phyloP scores from a whole-genome alignment of 2,797 vertebrate genomes.

The Ceyx erithaca region DNA sequence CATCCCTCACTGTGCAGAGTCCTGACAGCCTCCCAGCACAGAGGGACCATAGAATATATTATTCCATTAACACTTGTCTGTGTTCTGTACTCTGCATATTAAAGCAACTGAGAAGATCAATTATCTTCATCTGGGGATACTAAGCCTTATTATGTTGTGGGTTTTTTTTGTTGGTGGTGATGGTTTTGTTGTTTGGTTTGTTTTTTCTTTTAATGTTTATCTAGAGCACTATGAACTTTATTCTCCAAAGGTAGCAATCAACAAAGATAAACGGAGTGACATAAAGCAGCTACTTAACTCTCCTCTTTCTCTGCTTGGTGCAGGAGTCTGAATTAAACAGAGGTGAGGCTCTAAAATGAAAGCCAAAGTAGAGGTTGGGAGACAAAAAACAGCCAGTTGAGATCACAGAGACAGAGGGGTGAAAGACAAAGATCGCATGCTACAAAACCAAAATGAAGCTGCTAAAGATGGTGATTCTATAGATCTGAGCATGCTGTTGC shows the following conservation, averaged over 20 bases:
- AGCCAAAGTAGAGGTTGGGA: background rate
- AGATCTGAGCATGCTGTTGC: constrained; percentile 62
- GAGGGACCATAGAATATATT: constrained; percentile 61
- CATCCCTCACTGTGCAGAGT: background rate
- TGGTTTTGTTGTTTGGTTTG: too few relatives aligned
- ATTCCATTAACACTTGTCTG: constrained; percentile 72
- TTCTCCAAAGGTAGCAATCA: constrained; percentile 64
- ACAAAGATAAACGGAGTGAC: constrained; percentile 50
- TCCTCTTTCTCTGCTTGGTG: background rate
- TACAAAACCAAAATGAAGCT: constrained; percentile 62
- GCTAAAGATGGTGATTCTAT: constrained; percentile 68
- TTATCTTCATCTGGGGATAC: constrained; percentile 72
- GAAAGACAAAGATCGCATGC: constrained; percentile 43
- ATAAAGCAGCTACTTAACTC: constrained; percentile 51
- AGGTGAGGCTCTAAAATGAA: constrained; percentile 6
- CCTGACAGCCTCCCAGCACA: background rate
- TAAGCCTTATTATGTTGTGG: constrained; percentile 66
- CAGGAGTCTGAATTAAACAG: background rate
- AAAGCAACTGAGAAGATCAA: constrained; percentile 69
- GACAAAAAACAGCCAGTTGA: background rate
- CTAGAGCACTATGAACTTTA: constrained; percentile 62
- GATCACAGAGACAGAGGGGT: constrained; percentile 37
- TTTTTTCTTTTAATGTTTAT: constrained; percentile 71
- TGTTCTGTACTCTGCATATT: constrained; percentile 70
- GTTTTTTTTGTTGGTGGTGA: background rate